Evolutionary conservation across 2,113 vertebrate species (phyloP).

Genomic region (Hemibagrus wyckioides): DNA sequence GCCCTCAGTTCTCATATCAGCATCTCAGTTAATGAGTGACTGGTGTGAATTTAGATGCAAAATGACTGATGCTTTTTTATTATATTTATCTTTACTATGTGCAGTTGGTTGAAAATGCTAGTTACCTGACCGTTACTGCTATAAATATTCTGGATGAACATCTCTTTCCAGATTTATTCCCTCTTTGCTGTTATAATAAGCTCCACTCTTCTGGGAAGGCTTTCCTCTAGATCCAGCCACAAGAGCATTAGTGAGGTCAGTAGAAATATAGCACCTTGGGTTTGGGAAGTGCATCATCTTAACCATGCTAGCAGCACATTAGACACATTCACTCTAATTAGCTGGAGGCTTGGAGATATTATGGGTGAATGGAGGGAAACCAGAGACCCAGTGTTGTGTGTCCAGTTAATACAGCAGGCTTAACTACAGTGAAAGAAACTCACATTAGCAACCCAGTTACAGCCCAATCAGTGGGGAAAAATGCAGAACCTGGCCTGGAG

Average conservation of each 20-base stretch:
- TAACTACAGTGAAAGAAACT: background rate
- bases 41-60: background rate
- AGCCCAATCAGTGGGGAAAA: background rate
- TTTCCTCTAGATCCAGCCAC: no score
- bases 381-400: background rate
- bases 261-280: background rate
- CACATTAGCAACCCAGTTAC: background rate
- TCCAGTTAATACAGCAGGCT: background rate
- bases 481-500: background rate
- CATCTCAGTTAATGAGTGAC: background rate
- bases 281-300: background rate
- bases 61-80: background rate
- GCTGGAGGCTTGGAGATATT: background rate
- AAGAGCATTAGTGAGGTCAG: background rate
- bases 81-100: background rate
- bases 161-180: no score
- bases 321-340: background rate
- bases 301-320: background rate
- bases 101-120: background rate
- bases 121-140: no score
- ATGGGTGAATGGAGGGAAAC: background rate
- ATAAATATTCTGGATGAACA: no score
- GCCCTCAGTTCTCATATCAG: background rate
- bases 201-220: no score
- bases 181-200: no score